Evolutionary conservation across 2,113 vertebrate genomes (phyloP).

Genomic region (Mastomys coucha): DNA sequence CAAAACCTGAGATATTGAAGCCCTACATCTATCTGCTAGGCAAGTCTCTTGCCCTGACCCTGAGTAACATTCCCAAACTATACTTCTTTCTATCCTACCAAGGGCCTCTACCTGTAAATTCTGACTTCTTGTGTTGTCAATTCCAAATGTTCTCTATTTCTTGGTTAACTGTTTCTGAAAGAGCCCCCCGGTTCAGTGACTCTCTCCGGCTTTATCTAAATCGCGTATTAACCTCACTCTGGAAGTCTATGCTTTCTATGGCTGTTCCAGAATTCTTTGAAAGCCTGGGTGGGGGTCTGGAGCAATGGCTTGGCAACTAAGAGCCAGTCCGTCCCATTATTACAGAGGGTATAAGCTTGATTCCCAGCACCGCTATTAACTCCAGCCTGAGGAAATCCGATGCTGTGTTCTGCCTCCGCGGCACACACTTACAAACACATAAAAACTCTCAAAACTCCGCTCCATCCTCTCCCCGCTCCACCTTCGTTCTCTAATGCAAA

Average conservation of each 20-base stretch:
- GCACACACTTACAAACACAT: no score
- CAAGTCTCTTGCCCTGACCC: not conserved
- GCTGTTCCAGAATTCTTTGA: not conserved
- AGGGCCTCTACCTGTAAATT: not conserved
- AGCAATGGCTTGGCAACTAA: not conserved
- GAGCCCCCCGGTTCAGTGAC: not conserved
- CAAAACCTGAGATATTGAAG: not conserved
- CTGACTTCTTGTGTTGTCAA: not conserved
- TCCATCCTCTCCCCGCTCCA: not conserved
- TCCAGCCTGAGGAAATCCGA: not conserved
- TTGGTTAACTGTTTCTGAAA: not conserved
- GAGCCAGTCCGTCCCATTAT: not conserved
- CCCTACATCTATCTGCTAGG: no score
- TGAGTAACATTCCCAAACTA: no score
- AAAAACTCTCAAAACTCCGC: not conserved
- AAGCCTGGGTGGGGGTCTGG: not conserved
- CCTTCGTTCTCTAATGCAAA: not conserved
- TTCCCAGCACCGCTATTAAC: not conserved
- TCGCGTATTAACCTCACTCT: not conserved
- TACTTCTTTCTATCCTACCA: not conserved
- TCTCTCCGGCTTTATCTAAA: slow-evolving; percentile 27
- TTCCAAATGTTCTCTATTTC: not conserved
- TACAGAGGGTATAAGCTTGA: not conserved
- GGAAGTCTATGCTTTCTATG: not conserved
- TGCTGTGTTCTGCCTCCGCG: not conserved